Base-by-base conservation (phyloP, 2,113 vertebrate genomes). In the Trematocara macrostoma region DNA sequence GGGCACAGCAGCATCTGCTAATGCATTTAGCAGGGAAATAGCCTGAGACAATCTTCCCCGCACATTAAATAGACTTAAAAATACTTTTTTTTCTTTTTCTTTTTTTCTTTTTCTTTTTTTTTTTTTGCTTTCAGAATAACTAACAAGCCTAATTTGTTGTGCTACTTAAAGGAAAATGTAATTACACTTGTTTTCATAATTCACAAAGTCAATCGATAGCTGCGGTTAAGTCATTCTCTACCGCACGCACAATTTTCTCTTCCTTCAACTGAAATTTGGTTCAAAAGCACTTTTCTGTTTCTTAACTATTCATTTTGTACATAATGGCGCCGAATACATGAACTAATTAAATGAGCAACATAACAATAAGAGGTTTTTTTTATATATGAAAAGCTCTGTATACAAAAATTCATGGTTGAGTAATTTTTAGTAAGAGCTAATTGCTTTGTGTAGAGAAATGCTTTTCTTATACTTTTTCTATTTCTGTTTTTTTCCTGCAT, bases 91-190 rank as follows among this genome's bases (percentile, higher is more conserved):
- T 40, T 61, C 31, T 8, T 8, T 4, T 6, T 6, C 8, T 10
- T 12, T 67, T 87, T 87, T 85, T 82, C 83, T 40, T 10, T 10
- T 5, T 8, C 2, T 6, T 18, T 64, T 83, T 84, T 84, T 53
- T 2, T 7, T 11, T 15, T 57, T 85, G 11, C 85, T 89, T 84
- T 84, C 83, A 94, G 84, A 89, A 89, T 87, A 92, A 94, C 88
- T 93, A 88, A 59, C 79, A 86, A 85, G 87, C 89, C 88, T 90
- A 91, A 95, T 96, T 94, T 93, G 91, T 92, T 91, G 87, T 88
- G 87, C 89, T 92, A 91, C 94, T 95, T 94, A 91, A 95, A 95
- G 90, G 85, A 85, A 90, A 94, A 94, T 90, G 85, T 93, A 94
- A 94, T 94, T 94, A 93, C 86, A 89, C 59, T 84, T 91, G 91